Evolutionary conservation across 2,113 vertebrate species (phyloP), one percentile per base, ranked within the genome.

Genomic region (Misgurnus anguillicaudatus): DNA sequence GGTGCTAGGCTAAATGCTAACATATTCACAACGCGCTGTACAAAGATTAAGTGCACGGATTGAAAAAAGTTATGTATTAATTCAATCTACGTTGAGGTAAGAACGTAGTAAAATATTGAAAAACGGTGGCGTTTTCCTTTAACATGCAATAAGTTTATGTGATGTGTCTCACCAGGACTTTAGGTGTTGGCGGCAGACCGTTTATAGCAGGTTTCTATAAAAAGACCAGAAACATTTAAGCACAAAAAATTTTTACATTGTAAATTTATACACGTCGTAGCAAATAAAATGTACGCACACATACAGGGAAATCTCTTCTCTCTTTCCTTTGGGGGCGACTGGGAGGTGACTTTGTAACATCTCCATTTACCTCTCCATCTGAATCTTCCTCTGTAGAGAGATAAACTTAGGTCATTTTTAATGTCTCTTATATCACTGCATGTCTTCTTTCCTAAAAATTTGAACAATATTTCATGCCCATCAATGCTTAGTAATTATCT

Each of bases 141-240:
- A 31, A 31, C 24, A 31, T 31, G 24, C 24, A 31, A 31, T 31
- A 2, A 31, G 53, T 2, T 2, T 2, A 10, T 9, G 55, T 0
- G 79, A 86, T 60, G 68, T 76, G 80, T 86, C 96, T 97, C 93
- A 99, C 98, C 95, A 98, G 93, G 7, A 99, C 98, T 95, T 99
- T 99, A 0, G 98, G 98, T 6, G 98, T 99, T 1, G 98, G 97
- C 9, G 98, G 98, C 47, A 99, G 94, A 68, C 98, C 98, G 77
- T 99, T 99, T 90, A 99, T 98, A 0, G 94, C 93, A 77, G 96
- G 94, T 93, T 97, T 99, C 97, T 99, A 82, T 39, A 73, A 85
- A 68, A 83, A 72, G 70, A 73, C 77, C 89, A 4, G 82, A 65
- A 62, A 0, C 5, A 11, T 75, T 71, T 74, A 61, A 57, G 53